phyloP scores from a whole-genome alignment of 2,888 invertebrate genomes.

The Drosophila atroscutellata region DNA sequence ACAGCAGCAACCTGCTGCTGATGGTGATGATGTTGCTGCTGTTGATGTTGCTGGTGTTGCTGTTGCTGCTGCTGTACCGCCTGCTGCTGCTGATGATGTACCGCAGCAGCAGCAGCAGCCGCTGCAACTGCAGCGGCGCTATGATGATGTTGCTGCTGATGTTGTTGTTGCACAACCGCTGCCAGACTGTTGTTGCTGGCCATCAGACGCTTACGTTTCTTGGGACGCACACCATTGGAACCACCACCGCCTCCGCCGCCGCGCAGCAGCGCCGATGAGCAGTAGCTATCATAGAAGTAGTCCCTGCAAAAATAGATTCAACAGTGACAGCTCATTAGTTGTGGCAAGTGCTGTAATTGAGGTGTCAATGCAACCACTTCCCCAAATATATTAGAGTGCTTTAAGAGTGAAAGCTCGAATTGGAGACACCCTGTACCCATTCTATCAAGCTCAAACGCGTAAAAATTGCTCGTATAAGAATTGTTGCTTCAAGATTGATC shows the following conservation, averaged over 20 bases:
- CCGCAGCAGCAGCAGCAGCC: conserved; percentile 73
- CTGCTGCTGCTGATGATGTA: conserved; percentile 77
- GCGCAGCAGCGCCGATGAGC: conserved; percentile 84
- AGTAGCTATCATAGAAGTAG: conserved; percentile 87
- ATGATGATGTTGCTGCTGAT: conserved; percentile 80
- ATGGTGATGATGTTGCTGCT: conserved; percentile 76
- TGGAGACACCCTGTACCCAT: neutral
- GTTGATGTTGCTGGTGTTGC: conserved; percentile 73
- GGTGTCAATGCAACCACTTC: conserved; percentile 47
- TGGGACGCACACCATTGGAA: conserved; percentile 82
- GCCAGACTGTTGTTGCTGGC: conserved; percentile 81
- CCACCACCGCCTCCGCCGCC: conserved; percentile 60
- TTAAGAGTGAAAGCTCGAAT: conserved; percentile 33
- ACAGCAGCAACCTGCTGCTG: conserved; percentile 83
- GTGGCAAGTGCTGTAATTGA: conserved; percentile 64
- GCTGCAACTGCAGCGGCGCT: conserved; percentile 70
- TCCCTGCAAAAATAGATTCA: conserved; percentile 84
- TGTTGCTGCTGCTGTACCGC: conserved; percentile 69
- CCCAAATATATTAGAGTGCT: neutral
- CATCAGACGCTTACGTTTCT: conserved; percentile 85
- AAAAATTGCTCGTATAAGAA: neutral
- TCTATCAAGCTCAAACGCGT: neutral
- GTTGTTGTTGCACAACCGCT: conserved; percentile 80
- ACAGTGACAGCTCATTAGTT: conserved; percentile 48
- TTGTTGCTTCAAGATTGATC: neutral